Evolutionary conservation across 2,888 invertebrate species (phyloP), one percentile per base, ranked within the genome.

Genomic region (Callyntrura sp.): DNA sequence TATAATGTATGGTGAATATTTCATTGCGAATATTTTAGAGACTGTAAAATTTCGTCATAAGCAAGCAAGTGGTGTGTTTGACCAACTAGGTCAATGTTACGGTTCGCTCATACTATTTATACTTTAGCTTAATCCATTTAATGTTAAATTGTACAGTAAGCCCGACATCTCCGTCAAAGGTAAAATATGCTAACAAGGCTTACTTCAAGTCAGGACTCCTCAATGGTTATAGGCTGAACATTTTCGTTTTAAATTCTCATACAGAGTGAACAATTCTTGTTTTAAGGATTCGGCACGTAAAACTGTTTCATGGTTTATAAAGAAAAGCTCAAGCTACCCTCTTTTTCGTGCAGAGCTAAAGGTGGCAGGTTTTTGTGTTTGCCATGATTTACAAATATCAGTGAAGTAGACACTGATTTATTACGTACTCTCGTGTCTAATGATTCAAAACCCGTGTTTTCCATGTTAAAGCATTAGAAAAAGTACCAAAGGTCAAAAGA

Each of bases 21-120:
- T 57, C 57, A 57, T 57, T 17, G 35, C 6, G 35, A 35, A 35
- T 35, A 35, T 35, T 57, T 57, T 57, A 17, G 6, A 57, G 6
- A 51, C 14, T n/a, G 57, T 2, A 1, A 20, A n/a, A n/a, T 57
- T 51, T 51, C 1, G 51, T 51, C 1, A n/a, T 35, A 4, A 35
- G 2, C 6, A 6, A 35, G 35, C 35, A 35, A 35, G 35, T 35
- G 6, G 35, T 62, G 8, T 62, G 25, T 62, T 20, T 23, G 23
- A 62, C 25, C 62, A 62, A 62, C 23, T 62, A 17, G 62, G 62
- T 23, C 25, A 23, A 17, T 62, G 62, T 62, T 51, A 51, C 51
- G n/a, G 12, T 51, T 2, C n/a, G 51, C 51, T n/a, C 51, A 51
- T 12, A 51, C 12, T 12, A 14, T 51, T 51, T 12, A 14, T 51